These are phyloP conservation scores for Nansenia antarctica DNA, from an alignment of 2,113 vertebrate species.

Conservation along the genomic window DNA sequence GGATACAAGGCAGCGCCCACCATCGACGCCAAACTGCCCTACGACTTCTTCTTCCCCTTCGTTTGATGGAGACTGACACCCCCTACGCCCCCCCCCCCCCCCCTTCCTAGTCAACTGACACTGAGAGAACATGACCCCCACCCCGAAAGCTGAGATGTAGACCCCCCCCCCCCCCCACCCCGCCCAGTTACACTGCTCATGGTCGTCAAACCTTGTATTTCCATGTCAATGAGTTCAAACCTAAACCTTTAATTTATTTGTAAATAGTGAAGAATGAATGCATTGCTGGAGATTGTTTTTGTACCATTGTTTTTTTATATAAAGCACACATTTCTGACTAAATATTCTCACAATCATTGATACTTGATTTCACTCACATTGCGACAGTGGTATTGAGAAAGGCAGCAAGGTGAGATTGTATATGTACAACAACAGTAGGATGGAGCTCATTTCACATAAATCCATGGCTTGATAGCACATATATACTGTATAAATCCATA, in stretches of 20 bases:
- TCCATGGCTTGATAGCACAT: not conserved
- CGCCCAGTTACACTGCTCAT: not conserved
- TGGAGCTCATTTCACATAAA: not conserved
- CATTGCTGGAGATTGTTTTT: no score
- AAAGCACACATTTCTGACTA: not conserved
- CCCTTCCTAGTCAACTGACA: not conserved
- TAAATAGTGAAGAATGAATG: not conserved
- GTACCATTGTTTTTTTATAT: not conserved
- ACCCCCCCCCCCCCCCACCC: not conserved
- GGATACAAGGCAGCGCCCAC: conserved; percentile 84
- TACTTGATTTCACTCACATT: not conserved
- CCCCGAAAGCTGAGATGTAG: not conserved
- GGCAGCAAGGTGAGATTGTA: conserved; percentile 4
- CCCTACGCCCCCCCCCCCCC: no score
- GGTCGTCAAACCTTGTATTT: not conserved
- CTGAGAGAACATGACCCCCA: no score
- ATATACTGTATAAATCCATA: not conserved
- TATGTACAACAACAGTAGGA: conserved; percentile 19
- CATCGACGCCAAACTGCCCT: conserved; percentile 85
- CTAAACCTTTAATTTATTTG: not conserved
- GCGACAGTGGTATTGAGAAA: conserved; percentile 1
- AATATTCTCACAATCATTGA: not conserved
- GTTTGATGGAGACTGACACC: conserved; percentile 69
- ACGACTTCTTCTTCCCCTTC: conserved; percentile 93
- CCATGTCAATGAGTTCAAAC: not conserved